Base-by-base conservation (phyloP, 2,888 invertebrate genomes). In the Tetragonula carbonaria region DNA sequence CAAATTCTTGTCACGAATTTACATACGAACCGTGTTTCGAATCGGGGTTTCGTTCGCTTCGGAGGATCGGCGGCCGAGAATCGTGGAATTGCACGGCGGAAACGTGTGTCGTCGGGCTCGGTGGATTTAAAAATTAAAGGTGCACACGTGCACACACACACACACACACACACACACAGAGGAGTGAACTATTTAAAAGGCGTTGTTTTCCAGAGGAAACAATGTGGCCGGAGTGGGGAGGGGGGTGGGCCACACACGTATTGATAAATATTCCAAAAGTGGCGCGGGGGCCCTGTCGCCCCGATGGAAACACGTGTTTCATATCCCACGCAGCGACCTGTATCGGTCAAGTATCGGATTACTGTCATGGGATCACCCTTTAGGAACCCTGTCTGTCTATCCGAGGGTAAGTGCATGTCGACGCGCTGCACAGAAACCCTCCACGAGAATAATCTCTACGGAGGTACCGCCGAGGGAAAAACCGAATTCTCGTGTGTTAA, bases 311-410 rank as follows among this genome's bases (percentile, higher is more conserved):
- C 90, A 92, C 86, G 89, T 92, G 90, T 91, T 90, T 86, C 87
- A 79, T 88, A 86, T 91, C 89, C 88, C 88, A 90, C 86, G 85
- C 88, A 75, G 87, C 87, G 87, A 90, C 91, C 86, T 85, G 85
- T 86, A 90, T 86, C 86, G 86, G 84, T 89, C 87, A 90, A 90
- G 86, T 90, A 90, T 92, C 90, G 88, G 87, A 92, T 92, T 92
- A 90, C 91, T 85, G 91, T 90, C 87, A 91, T 84, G 88, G 90
- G 87, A 92, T 91, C 91, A 91, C 89, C 91, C 89, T 87, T 90
- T 88, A 87, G 86, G 82, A 84, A 87, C 84, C 85, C 85, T 85
- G 84, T 78, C 86, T 81, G 85, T 88, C 80, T 85, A 78, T 85
- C 83, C 75, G 80, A 85, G 80, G 85, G 84, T 87, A 90, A 88